Percentiles rank a stretch among this genome's conserved stretches.
Conservation (phyloP, 2,113 vertebrate species). For the Oryzias celebensis region DNA sequence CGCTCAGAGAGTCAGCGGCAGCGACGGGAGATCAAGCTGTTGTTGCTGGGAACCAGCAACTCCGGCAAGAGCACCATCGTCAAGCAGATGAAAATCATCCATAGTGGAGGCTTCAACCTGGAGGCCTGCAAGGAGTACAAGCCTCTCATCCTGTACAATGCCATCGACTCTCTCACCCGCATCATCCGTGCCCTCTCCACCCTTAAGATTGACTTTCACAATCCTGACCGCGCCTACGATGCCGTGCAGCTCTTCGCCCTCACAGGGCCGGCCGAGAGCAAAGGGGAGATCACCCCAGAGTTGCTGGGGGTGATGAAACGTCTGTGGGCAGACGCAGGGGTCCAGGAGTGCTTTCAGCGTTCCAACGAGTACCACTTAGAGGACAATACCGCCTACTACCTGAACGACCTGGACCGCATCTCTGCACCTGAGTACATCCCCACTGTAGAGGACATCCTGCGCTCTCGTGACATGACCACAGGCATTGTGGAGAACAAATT, state of each 20-base stretch:
- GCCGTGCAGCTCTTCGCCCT: constrained; percentile 97
- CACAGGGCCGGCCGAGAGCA: constrained; percentile 95
- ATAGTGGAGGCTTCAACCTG: constrained; percentile 96
- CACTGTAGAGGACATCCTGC: constrained; percentile 96
- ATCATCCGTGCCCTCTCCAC: constrained; percentile 95
- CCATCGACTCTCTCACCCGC: constrained; percentile 97
- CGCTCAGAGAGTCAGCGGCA: constrained; percentile 98
- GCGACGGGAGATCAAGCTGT: constrained; percentile 94
- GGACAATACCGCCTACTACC: constrained; percentile 97
- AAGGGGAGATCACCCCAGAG: constrained; percentile 95
- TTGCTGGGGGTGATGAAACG: constrained; percentile 95
- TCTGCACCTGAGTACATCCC: constrained; percentile 93
- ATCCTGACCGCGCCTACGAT: constrained; percentile 94
- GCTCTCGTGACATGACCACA: constrained; percentile 98
- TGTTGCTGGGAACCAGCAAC: constrained; percentile 97
- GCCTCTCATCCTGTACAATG: constrained; percentile 97
- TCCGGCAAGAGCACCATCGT: constrained; percentile 99
- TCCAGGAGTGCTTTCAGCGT: constrained; percentile 95
- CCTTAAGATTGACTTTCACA: constrained; percentile 97
- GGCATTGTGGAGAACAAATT: constrained; percentile 99
- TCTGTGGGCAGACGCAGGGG: constrained; percentile 92
- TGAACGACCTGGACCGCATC: constrained; percentile 97
- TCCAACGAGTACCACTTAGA: constrained; percentile 99
- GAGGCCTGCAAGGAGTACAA: constrained; percentile 98
- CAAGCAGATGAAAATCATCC: constrained; percentile 99